phyloP scores from a whole-genome alignment of 2,888 invertebrate genomes.

The Metalampra italica region DNA sequence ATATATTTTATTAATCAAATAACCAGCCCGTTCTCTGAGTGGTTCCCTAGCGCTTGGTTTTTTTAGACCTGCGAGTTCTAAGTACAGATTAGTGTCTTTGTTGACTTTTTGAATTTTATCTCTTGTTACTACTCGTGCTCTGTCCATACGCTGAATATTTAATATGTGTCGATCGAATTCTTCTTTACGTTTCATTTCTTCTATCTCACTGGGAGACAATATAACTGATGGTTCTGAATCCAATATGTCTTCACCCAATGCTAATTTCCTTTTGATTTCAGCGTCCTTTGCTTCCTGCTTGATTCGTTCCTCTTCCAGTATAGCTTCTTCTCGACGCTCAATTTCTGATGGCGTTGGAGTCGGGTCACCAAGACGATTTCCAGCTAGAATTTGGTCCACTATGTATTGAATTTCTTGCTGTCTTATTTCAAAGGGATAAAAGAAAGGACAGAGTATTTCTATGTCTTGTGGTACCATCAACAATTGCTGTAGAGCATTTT shows the following conservation, averaged over 20 bases:
- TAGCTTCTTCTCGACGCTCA: conserved; percentile 43
- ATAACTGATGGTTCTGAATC: conserved; percentile 31
- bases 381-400: conserved; percentile 60
- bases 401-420: conserved; percentile 66
- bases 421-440: conserved; percentile 79
- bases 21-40: conserved; percentile 40
- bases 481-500: conserved; percentile 83
- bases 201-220: conserved; percentile 44
- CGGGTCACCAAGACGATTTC: conserved; percentile 59
- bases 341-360: conserved; percentile 54
- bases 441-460: conserved; percentile 81
- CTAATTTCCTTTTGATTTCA: conserved; percentile 40
- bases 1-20: conserved; percentile 50
- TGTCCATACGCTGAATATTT: conserved; percentile 67
- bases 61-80: conserved; percentile 61
- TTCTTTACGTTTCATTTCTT: conserved; percentile 33
- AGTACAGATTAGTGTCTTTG: conserved; percentile 52
- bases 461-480: conserved; percentile 83
- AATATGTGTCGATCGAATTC: conserved; percentile 45
- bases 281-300: conserved; percentile 45
- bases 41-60: conserved; percentile 38
- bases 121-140: conserved; percentile 37
- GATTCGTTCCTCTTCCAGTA: conserved; percentile 41
- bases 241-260: conserved; percentile 44
- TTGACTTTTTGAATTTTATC: conserved; percentile 38